Evolutionary conservation across 2,797 vertebrate species (phyloP).

Genomic region (Hapalemur alaotrensis): DNA sequence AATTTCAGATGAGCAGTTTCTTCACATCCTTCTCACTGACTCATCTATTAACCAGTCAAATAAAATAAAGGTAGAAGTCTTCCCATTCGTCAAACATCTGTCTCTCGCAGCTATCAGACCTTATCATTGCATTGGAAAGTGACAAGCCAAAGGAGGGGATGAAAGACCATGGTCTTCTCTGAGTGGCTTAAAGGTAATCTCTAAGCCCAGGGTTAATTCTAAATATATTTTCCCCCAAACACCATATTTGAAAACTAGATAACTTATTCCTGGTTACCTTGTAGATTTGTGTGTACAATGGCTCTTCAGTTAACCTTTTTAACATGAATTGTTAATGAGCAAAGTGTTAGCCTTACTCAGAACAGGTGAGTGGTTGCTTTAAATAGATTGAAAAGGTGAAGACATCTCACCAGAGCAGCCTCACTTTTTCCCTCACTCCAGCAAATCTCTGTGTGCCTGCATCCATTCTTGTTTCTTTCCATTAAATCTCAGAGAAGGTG

Average conservation of each 20-base stretch:
- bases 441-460: background rate
- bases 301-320: constrained; percentile 11
- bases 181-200: background rate
- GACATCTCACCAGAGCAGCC: background rate
- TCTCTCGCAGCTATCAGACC: background rate
- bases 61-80: background rate
- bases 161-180: background rate
- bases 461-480: background rate
- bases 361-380: background rate
- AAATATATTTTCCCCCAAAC: background rate
- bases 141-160: background rate
- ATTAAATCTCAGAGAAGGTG: background rate
- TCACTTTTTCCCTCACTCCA: background rate
- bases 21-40: background rate
- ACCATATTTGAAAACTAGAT: background rate
- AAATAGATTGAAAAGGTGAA: background rate
- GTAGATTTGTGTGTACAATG: background rate
- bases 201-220: background rate
- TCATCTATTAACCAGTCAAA: background rate
- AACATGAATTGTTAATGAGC: background rate
- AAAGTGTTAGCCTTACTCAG: background rate
- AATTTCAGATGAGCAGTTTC: background rate
- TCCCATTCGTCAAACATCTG: background rate
- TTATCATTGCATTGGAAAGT: background rate
- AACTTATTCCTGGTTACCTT: background rate